These are phyloP conservation scores for Pantherophis guttatus DNA, from an alignment of 2,113 vertebrate species.

Conservation along the genomic window DNA sequence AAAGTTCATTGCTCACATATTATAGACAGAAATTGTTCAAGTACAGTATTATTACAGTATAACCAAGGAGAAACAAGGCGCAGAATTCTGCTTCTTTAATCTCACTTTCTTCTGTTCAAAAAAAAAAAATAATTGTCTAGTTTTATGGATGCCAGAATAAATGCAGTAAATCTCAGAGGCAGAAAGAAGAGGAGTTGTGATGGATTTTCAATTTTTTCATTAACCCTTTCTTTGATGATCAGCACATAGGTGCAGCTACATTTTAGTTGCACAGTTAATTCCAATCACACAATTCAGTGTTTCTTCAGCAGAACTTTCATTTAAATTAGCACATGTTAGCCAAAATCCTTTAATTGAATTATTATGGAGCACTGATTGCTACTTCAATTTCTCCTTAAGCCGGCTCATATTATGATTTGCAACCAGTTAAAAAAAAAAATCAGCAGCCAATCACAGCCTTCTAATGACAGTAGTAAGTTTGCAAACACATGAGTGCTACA, in stretches of 20 bases:
- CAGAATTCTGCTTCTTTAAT: neutral
- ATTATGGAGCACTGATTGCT: neutral
- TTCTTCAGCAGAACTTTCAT: neutral
- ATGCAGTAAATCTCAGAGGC: neutral
- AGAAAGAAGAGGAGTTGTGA: neutral
- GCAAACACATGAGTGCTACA: neutral
- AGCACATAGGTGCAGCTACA: neutral
- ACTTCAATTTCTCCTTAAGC: neutral
- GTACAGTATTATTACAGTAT: too few species aligned
- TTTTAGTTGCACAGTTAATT: neutral
- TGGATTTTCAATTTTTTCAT: neutral
- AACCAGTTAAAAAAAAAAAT: neutral
- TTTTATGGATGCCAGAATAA: neutral
- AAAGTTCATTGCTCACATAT: slow-evolving; percentile 1
- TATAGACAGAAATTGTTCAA: slow-evolving; percentile 4
- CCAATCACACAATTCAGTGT: neutral
- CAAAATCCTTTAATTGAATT: neutral
- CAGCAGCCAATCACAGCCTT: neutral
- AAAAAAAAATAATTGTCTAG: neutral
- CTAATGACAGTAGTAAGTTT: neutral
- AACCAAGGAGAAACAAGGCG: too few species aligned
- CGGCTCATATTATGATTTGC: neutral
- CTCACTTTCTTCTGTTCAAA: neutral
- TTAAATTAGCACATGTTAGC: neutral
- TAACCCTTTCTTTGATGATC: neutral